Evolutionary conservation across 2,797 vertebrate genomes (phyloP).

Genomic region (Pseudochirops cupreus): DNA sequence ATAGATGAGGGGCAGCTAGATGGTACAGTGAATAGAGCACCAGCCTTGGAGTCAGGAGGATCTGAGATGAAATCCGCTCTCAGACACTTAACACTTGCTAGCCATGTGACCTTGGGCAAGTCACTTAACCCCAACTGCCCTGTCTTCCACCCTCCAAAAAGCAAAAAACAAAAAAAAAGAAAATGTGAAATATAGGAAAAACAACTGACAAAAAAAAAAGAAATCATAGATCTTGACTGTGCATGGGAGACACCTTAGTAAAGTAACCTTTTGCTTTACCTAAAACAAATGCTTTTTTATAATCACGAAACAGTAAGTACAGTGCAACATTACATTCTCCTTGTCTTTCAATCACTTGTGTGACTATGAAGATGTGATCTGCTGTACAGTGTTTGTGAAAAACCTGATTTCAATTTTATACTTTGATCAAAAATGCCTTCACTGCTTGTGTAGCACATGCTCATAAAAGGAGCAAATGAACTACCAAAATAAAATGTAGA

Average conservation of each 20-base stretch:
- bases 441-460: neutral
- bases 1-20: neutral
- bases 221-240: neutral
- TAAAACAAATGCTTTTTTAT: neutral
- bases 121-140: no score
- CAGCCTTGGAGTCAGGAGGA: no score
- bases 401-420: neutral
- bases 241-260: neutral
- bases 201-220: neutral
- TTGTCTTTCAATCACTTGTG: neutral
- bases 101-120: no score
- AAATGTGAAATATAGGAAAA: no score
- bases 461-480: neutral
- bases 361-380: neutral
- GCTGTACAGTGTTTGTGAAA: neutral
- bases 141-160: no score
- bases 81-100: no score
- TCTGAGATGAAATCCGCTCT: no score
- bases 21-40: no score
- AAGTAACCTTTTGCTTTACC: neutral
- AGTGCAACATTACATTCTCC: neutral
- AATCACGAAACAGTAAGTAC: neutral
- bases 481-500: neutral
- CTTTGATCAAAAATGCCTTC: neutral
- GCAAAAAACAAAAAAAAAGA: no score